These are phyloP conservation scores for Caiman crocodilus DNA, from an alignment of 2,797 vertebrate species.

Conservation along the genomic window DNA sequence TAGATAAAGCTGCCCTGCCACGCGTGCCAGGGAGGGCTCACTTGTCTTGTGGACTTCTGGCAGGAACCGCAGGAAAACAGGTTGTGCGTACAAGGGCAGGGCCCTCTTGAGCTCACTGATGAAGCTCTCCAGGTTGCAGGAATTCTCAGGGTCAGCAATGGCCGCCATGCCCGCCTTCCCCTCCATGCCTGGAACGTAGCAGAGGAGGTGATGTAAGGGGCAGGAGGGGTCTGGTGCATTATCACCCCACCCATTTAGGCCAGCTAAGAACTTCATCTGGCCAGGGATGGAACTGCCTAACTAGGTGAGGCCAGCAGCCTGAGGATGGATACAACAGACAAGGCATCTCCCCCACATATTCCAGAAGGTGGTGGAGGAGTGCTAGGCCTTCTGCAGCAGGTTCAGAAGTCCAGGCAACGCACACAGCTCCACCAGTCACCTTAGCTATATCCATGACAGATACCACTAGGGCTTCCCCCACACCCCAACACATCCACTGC, in stretches of 20 bases:
- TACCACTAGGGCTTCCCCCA: background rate
- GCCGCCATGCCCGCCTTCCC: constrained; percentile 98
- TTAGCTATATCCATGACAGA: background rate
- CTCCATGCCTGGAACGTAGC: constrained; percentile 86
- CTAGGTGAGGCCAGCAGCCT: background rate
- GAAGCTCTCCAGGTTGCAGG: constrained; percentile 88
- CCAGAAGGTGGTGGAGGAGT: background rate
- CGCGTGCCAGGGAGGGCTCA: constrained; percentile 57
- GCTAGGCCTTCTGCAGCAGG: background rate
- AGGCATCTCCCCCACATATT: background rate
- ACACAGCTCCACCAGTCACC: background rate
- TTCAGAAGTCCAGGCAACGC: background rate
- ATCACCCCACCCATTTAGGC: too few species aligned
- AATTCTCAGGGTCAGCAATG: constrained; percentile 85
- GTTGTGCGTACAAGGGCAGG: constrained; percentile 91
- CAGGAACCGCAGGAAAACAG: constrained; percentile 93
- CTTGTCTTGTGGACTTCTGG: constrained; percentile 94
- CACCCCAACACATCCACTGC: background rate
- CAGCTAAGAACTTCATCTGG: background rate
- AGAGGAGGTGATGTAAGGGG: background rate
- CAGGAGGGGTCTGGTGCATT: background rate
- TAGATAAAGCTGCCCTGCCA: background rate
- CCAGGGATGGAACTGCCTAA: background rate
- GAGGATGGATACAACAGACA: background rate
- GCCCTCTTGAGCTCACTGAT: constrained; percentile 89